A percentile compares a stretch with the other conserved stretches of the same genome.
phyloP scores from a whole-genome alignment of 2,113 vertebrate genomes.

The Peromyscus californicus region DNA sequence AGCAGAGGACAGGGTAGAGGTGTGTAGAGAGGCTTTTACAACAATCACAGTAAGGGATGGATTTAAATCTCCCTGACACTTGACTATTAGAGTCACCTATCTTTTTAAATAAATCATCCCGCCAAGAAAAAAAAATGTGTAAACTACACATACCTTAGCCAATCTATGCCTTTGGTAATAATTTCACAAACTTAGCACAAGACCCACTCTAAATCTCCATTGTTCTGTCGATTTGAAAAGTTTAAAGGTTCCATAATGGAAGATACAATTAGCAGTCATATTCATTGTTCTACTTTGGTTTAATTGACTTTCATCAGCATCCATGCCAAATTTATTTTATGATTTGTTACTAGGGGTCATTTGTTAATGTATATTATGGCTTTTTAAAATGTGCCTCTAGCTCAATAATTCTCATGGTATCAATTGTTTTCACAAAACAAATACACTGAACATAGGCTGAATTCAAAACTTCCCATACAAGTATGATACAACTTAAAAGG shows the following conservation, averaged over 20 bases:
- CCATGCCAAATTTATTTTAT: slow-evolving; percentile 88
- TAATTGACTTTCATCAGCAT: slow-evolving; percentile 85
- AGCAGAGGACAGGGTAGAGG: slow-evolving; percentile 92
- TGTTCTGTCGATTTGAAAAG: slow-evolving; percentile 78
- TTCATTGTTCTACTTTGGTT: slow-evolving; percentile 91
- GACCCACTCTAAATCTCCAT: slow-evolving; percentile 94
- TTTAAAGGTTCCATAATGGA: slow-evolving; percentile 88
- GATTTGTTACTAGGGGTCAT: slow-evolving; percentile 94
- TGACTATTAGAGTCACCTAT: slow-evolving; percentile 97
- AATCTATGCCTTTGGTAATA: slow-evolving; percentile 93
- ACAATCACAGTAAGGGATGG: slow-evolving; percentile 93
- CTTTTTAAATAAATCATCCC: slow-evolving; percentile 87
- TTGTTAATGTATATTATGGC: slow-evolving; percentile 95
- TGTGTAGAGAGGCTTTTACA: slow-evolving; percentile 94
- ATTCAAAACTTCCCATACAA: slow-evolving; percentile 97
- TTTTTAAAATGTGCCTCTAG: slow-evolving; percentile 93
- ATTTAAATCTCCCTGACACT: slow-evolving; percentile 93
- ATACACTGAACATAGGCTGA: slow-evolving; percentile 92
- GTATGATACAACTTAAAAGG: slow-evolving; percentile 95
- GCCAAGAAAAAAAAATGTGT: background rate
- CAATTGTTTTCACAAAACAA: slow-evolving; percentile 93
- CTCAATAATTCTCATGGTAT: slow-evolving; percentile 94
- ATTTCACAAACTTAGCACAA: slow-evolving; percentile 96
- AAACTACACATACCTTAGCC: slow-evolving; percentile 98
- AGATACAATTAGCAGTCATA: slow-evolving; percentile 83